Percentiles rank a stretch among this genome's conserved stretches.
Evolutionary conservation across 2,113 vertebrate genomes (phyloP).

Genomic region (Cathartes aura): DNA sequence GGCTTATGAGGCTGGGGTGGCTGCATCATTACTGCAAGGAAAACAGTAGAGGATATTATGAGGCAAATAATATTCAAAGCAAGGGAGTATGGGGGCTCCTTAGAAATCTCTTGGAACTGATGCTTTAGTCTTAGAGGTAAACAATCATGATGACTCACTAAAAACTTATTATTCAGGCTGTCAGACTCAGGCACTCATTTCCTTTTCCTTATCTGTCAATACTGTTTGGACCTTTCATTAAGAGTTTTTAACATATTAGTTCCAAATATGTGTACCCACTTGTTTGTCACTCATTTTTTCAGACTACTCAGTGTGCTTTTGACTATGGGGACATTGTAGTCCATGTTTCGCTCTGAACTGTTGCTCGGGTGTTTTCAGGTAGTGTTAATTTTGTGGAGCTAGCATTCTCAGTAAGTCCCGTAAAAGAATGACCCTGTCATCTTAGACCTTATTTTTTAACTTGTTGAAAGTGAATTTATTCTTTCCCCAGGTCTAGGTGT

Average conservation of each 20-base stretch:
- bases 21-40: neutral
- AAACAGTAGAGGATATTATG: neutral
- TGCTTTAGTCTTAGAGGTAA: conserved; percentile 23
- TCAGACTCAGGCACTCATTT: conserved; percentile 21
- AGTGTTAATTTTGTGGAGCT: neutral
- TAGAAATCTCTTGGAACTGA: conserved; percentile 13
- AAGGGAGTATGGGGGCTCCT: neutral
- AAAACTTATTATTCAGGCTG: conserved; percentile 30
- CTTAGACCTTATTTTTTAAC: neutral
- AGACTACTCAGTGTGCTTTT: neutral
- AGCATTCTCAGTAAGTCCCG: rapidly evolving
- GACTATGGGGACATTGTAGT: neutral
- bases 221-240: neutral
- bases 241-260: neutral
- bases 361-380: neutral
- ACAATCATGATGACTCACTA: conserved; percentile 46
- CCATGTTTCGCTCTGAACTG: neutral
- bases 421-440: neutral
- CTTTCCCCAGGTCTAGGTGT: neutral
- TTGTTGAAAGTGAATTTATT: neutral
- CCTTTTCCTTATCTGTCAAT: conserved; percentile 20
- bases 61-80: neutral
- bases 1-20: neutral
- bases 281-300: neutral
- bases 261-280: neutral